Conservation (phyloP, 2,113 vertebrate species). For the Lagenorhynchus albirostris region DNA sequence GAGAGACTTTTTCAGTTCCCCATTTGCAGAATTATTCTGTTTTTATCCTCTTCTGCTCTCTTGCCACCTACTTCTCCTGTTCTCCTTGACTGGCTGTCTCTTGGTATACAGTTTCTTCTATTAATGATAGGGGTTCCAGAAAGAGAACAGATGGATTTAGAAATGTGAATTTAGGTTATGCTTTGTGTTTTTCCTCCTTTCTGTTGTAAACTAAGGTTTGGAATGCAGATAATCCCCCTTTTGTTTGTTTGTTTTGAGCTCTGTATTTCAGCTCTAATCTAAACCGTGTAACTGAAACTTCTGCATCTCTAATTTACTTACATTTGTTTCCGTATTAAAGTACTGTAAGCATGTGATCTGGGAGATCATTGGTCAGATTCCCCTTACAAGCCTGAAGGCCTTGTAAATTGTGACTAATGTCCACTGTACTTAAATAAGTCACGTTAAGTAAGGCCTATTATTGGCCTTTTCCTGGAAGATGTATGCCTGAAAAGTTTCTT, state of each 20-base stretch:
- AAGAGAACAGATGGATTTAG: constrained; percentile 32
- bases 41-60: background rate
- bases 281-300: background rate
- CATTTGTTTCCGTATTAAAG: background rate
- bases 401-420: background rate
- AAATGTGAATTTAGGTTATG: constrained; percentile 33
- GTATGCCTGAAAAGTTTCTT: constrained; percentile 8
- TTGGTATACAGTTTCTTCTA: background rate
- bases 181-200: background rate
- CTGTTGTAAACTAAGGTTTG: constrained; percentile 43
- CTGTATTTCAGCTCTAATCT: constrained; percentile 5
- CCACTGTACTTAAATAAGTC: background rate
- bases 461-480: background rate
- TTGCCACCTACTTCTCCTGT: background rate
- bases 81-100: background rate
- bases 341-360: background rate
- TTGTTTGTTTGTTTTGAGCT: background rate
- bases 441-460: background rate
- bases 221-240: constrained; percentile 11
- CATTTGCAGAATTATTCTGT: background rate
- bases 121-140: background rate
- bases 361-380: background rate
- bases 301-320: background rate
- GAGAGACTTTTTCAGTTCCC: background rate
- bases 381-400: background rate